Conservation (phyloP, 2,797 vertebrate genomes). For the Tarsius wallacei region DNA sequence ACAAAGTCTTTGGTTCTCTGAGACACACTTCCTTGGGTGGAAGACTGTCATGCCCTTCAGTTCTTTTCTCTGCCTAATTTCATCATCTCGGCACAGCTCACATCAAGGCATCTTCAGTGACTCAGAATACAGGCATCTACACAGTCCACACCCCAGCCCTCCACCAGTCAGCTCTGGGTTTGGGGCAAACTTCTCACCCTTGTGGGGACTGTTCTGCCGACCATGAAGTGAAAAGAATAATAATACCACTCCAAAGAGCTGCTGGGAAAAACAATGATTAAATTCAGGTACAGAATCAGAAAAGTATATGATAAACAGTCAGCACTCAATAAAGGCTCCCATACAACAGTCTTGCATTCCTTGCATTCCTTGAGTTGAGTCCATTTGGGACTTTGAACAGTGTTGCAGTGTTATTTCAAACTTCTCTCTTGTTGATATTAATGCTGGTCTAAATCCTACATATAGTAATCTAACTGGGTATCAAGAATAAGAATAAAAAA, state of each 20-base stretch:
- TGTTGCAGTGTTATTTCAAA: constrained; percentile 42
- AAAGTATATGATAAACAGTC: neutral
- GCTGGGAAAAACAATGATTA: neutral
- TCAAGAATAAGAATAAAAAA: neutral
- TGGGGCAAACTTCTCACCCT: neutral
- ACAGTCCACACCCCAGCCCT: neutral
- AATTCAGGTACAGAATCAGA: neutral
- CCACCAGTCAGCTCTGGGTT: neutral
- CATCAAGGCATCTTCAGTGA: neutral
- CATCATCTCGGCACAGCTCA: neutral
- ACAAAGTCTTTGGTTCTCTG: neutral
- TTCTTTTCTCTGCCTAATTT: constrained; percentile 12
- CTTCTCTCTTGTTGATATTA: neutral
- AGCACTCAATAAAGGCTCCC: neutral
- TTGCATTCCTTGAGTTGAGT: constrained; percentile 12
- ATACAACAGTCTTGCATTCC: neutral
- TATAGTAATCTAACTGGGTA: neutral
- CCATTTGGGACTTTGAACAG: neutral
- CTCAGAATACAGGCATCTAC: neutral
- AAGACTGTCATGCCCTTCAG: neutral
- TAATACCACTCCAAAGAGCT: neutral
- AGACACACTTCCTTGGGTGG: constrained; percentile 3
- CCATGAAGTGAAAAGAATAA: neutral
- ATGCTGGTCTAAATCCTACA: constrained; percentile 6
- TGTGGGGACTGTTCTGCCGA: neutral